Conservation (phyloP, 1,140 invertebrate genomes). For the Pararge aegeria region DNA sequence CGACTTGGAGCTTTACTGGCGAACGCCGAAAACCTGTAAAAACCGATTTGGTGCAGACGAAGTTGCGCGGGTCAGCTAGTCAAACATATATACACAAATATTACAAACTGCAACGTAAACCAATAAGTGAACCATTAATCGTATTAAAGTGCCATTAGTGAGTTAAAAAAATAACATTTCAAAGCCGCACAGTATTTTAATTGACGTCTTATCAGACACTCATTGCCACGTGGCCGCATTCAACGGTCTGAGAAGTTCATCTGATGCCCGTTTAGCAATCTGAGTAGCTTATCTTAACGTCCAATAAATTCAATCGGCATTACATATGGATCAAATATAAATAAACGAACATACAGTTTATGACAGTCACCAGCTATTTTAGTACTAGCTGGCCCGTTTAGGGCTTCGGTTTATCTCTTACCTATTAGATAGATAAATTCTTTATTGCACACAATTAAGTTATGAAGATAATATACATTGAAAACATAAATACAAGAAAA, state of each 20-base stretch:
- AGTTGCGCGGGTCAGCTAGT: too few species aligned
- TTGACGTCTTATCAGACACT: conserved; percentile 6
- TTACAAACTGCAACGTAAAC: neutral
- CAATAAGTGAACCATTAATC: neutral
- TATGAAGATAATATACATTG: too few species aligned
- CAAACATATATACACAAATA: neutral
- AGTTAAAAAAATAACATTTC: neutral
- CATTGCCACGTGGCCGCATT: conserved; percentile 23
- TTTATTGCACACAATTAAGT: too few species aligned
- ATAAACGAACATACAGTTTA: conserved; percentile 28
- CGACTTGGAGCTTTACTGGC: too few species aligned
- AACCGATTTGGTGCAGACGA: too few species aligned
- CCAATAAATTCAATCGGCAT: conserved; percentile 38
- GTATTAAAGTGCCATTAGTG: neutral
- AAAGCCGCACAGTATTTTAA: neutral
- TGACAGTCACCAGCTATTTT: conserved; percentile 30
- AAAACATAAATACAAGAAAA: too few species aligned
- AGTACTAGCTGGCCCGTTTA: conserved; percentile 2
- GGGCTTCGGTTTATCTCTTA: too few species aligned
- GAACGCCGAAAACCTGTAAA: too few species aligned
- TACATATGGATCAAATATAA: conserved; percentile 35
- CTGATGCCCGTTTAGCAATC: conserved; percentile 28
- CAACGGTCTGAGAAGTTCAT: too few species aligned
- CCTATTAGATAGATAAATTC: too few species aligned
- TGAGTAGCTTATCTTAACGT: conserved; percentile 35